Percentiles rank a stretch among this genome's conserved stretches.
phyloP scores from a whole-genome alignment of 2,888 invertebrate genomes.

The Macrophya alboannulata region DNA sequence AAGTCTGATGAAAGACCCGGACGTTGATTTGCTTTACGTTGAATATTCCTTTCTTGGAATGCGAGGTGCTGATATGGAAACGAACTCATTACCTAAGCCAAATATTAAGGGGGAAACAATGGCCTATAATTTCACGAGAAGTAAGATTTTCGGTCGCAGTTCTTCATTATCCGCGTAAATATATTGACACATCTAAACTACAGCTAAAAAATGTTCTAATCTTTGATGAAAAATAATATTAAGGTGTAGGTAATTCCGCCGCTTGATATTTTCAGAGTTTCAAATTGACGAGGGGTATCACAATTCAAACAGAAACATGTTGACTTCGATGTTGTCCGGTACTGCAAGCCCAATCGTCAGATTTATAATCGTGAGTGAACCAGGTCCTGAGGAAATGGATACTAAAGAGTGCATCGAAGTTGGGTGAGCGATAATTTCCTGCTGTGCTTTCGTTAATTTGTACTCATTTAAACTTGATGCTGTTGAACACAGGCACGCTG shows the following conservation, averaged over 20 bases:
- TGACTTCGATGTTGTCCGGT: constrained; percentile 70
- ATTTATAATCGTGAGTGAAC: constrained; percentile 73
- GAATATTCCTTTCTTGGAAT: constrained; percentile 74
- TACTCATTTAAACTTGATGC: constrained; percentile 20
- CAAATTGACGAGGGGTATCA: constrained; percentile 67
- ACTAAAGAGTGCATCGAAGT: constrained; percentile 73
- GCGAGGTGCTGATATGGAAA: constrained; percentile 72
- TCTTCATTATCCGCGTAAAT: neutral
- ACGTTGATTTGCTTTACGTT: constrained; percentile 70
- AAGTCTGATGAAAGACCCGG: constrained; percentile 64
- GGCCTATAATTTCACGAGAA: constrained; percentile 66
- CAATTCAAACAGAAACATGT: constrained; percentile 65
- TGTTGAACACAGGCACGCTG: constrained; percentile 67
- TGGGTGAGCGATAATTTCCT: constrained; percentile 67
- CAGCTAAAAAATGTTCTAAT: neutral
- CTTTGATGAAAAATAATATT: neutral
- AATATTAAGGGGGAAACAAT: constrained; percentile 62
- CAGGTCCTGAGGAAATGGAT: constrained; percentile 68
- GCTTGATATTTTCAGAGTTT: constrained; percentile 68
- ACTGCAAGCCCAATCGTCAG: constrained; percentile 67
- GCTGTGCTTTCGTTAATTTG: neutral
- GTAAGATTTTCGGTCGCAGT: constrained; percentile 60
- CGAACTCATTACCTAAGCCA: constrained; percentile 68
- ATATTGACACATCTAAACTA: neutral
- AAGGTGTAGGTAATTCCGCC: neutral